Evolutionary conservation across 2,888 invertebrate genomes (phyloP).

Genomic region (Germaria angustata): DNA sequence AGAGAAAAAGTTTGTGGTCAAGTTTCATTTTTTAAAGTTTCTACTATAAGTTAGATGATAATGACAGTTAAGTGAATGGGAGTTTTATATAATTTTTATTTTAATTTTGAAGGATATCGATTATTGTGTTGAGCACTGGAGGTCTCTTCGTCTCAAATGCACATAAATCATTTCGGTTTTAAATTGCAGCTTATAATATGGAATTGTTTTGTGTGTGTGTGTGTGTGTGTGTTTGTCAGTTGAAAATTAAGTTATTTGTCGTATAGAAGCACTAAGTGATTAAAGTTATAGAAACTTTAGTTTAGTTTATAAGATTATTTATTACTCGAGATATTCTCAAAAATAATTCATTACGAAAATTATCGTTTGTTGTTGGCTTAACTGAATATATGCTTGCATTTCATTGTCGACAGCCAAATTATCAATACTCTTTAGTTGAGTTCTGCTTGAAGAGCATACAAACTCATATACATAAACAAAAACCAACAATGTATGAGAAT

Average conservation of each 20-base stretch:
- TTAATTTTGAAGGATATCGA: constrained; percentile 28
- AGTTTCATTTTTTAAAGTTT: constrained; percentile 43
- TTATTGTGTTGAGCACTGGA: constrained; percentile 18
- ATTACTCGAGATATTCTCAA: too few relatives aligned
- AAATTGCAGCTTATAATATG: not conserved
- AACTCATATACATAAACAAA: too few relatives aligned
- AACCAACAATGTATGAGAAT: too few relatives aligned
- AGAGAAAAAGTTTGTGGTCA: constrained; percentile 53
- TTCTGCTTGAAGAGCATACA: too few relatives aligned
- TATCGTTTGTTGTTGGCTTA: too few relatives aligned
- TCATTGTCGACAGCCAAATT: too few relatives aligned
- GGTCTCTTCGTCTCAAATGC: constrained; percentile 12
- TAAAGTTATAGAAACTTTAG: too few relatives aligned
- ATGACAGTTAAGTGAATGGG: constrained; percentile 63
- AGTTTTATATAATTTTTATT: constrained; percentile 26
- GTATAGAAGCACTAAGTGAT: not conserved
- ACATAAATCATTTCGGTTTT: constrained; percentile 24
- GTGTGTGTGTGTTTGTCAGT: not conserved
- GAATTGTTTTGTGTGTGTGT: too few relatives aligned
- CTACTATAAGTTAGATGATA: constrained; percentile 27
- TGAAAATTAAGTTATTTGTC: constrained; percentile 2
- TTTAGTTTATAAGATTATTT: too few relatives aligned
- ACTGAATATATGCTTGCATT: too few relatives aligned
- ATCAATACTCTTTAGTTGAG: too few relatives aligned
- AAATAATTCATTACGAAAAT: too few relatives aligned